Evolutionary conservation across 92 coral and sea anemone species (phyloP), one percentile per base, ranked within the genome.

Genomic region (Porites rus): DNA sequence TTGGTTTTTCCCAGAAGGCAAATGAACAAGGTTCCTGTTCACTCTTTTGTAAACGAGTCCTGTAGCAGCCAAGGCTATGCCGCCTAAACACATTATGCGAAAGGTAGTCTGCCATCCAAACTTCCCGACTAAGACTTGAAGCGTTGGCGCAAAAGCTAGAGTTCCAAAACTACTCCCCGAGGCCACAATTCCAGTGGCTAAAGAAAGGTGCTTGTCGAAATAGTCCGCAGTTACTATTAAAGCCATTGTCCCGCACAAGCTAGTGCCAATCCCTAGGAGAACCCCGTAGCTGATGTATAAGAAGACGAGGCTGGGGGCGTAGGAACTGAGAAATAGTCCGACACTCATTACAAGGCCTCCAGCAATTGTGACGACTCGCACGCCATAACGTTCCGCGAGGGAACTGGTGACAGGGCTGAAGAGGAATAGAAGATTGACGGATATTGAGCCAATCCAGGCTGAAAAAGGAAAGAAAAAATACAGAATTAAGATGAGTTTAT

Each of bases 371-470:
- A 94, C 96, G 3, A 85, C 86, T 5, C 97, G 96, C 25, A 96
- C 93, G 8, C 99, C 99, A 53, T 91, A 93, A 20, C 91, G 96
- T 58, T 91, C 97, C 20, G 96, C 95, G 64, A 95, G 87, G 16
- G 94, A 91, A 71, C 98, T 95, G 51, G 99, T 96, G 51, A 97
- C 86, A 25, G 99, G 99, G 38, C 99, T 93, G 85, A 95, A 95
- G 84, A 97, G 93, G 67, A 96, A 97, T 13, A 97, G 93, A 68
- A 97, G 92, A 50, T 93, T 94, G 72, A 97, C 76, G 8, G 98
- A 92, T 16, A 97, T 97, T 25, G 99, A 97, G 4, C 99, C 99
- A 19, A 97, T 96, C 99, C 99, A 97, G 7, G 99, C 99, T 97
- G 93, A 10, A 65, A 86, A 6, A 12, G 50, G 60, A 74, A 70